Evolutionary conservation across 2,888 invertebrate genomes (phyloP).

Genomic region (Chrysodeixis includens): DNA sequence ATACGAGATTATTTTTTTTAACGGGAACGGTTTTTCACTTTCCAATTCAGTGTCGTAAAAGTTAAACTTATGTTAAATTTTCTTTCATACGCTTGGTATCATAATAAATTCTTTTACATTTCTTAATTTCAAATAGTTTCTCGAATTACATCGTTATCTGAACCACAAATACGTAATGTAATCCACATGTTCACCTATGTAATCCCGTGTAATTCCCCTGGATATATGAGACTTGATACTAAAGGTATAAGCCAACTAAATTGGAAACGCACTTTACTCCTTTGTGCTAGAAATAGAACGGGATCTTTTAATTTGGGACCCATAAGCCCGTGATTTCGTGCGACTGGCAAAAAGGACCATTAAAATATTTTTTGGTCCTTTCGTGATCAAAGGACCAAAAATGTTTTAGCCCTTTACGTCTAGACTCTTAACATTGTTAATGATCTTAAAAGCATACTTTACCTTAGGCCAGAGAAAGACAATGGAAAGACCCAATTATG

Average conservation of each 20-base stretch:
- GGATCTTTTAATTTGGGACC: slow-evolving; percentile 28
- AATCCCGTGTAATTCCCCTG: slow-evolving; percentile 48
- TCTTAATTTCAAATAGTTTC: slow-evolving; percentile 17
- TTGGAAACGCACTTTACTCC: slow-evolving; percentile 38
- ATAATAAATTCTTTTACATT: no score
- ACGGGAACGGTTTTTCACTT: no score
- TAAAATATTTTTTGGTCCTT: slow-evolving; percentile 6
- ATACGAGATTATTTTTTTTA: no score
- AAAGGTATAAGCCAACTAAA: slow-evolving; percentile 39
- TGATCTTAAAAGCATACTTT: not conserved
- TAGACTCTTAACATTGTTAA: slow-evolving; percentile 3
- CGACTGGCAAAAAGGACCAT: not conserved
- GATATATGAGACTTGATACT: slow-evolving; percentile 49
- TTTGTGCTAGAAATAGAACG: slow-evolving; percentile 36
- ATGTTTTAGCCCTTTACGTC: not conserved
- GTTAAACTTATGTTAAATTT: no score
- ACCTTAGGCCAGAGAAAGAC: not conserved
- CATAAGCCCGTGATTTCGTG: not conserved
- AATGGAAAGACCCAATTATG: not conserved
- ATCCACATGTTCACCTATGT: slow-evolving; percentile 44
- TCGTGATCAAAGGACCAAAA: not conserved
- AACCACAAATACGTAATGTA: slow-evolving; percentile 38
- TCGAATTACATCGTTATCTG: slow-evolving; percentile 26
- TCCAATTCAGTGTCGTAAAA: no score
- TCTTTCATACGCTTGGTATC: no score